Percentiles rank a stretch among this genome's conserved stretches.
Conservation (phyloP, 2,888 invertebrate species). For the Zygogramma bicolorata region DNA sequence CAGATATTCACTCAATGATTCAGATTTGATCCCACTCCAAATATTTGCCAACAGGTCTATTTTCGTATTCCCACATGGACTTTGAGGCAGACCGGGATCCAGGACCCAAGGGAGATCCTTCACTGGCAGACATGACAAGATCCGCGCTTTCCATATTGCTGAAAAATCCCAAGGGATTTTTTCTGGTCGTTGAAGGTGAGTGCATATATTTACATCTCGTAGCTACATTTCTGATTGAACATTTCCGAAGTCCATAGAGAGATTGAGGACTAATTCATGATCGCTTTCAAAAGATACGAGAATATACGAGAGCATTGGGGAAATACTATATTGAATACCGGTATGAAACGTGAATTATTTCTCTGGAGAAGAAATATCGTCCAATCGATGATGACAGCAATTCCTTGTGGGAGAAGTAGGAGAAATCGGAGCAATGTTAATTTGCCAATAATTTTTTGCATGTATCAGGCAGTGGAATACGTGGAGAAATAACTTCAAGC, state of each 20-base stretch:
- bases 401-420: too few species aligned
- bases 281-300: too few species aligned
- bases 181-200: conserved; percentile 81
- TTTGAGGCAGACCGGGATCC: conserved; percentile 81
- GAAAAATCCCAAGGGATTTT: conserved; percentile 81
- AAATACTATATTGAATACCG: too few species aligned
- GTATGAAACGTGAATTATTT: too few species aligned
- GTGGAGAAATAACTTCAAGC: too few species aligned
- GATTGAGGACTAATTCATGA: too few species aligned
- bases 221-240: background rate
- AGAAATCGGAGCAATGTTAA: too few species aligned
- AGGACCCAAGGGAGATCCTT: conserved; percentile 77
- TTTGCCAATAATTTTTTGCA: too few species aligned
- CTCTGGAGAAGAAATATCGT: too few species aligned
- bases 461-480: too few species aligned
- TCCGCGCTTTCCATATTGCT: conserved; percentile 78
- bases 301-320: too few species aligned
- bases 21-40: conserved; percentile 31
- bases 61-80: conserved; percentile 84
- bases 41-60: conserved; percentile 71
- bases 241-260: background rate
- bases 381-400: too few species aligned
- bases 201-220: conserved; percentile 26
- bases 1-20: background rate
- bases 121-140: conserved; percentile 81